Conservation (phyloP, 1,140 invertebrate genomes). For the Aphaenogaster ashmeadi region DNA sequence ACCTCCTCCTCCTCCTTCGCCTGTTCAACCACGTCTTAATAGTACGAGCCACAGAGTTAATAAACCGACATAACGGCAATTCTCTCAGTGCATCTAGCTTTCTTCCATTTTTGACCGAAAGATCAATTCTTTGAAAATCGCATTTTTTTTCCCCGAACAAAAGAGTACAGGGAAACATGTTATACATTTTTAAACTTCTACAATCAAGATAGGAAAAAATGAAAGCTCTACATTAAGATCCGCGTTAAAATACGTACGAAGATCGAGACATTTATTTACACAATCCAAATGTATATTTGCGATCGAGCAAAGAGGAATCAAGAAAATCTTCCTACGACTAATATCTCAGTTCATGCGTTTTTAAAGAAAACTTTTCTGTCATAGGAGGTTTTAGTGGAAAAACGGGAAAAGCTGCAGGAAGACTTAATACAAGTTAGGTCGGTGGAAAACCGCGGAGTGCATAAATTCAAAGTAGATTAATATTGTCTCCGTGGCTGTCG, state of each 20-base stretch:
- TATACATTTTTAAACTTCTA: not conserved
- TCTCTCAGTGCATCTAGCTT: slow-evolving; percentile 23
- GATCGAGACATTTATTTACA: slow-evolving; percentile 5
- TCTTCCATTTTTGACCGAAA: not conserved
- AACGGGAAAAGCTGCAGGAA: slow-evolving; percentile 43
- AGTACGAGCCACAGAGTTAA: slow-evolving; percentile 77
- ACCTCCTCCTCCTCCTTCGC: slow-evolving; percentile 51
- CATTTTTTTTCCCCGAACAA: not conserved
- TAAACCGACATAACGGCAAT: slow-evolving; percentile 72
- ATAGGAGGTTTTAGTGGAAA: not conserved
- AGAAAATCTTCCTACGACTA: not conserved
- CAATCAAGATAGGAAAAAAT: not conserved
- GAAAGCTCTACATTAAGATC: not conserved
- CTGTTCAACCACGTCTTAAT: slow-evolving; percentile 79
- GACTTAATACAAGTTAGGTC: slow-evolving; percentile 70
- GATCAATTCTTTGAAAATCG: not conserved
- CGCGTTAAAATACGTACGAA: not conserved
- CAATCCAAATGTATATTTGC: not conserved
- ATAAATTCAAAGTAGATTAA: slow-evolving; percentile 86
- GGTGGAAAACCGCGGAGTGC: slow-evolving; percentile 73
- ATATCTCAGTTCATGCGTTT: not conserved
- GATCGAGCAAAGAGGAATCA: not conserved
- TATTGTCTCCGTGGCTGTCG: slow-evolving; percentile 85
- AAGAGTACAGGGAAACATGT: not conserved
- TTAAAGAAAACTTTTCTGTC: not conserved